Evolutionary conservation across 2,888 invertebrate genomes (phyloP).

Genomic region (Iselma pallidipennis): DNA sequence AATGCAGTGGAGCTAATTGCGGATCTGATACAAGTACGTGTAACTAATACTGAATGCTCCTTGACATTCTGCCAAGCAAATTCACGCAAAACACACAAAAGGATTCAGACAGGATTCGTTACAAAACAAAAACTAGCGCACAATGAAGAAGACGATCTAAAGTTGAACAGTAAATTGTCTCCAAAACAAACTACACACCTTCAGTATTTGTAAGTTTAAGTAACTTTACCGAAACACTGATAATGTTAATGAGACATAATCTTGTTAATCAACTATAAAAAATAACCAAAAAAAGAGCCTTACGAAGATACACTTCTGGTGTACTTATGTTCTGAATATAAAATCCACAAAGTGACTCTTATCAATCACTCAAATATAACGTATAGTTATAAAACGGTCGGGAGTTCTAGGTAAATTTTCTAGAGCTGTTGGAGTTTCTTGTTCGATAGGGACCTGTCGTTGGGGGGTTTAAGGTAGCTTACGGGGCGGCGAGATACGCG

Average conservation of each 20-base stretch:
- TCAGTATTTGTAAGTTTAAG: not conserved
- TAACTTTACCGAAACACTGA: no score
- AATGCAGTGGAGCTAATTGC: conserved; percentile 49
- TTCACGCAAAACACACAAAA: conserved; percentile 35
- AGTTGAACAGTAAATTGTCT: not conserved
- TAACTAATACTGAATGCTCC: conserved; percentile 42
- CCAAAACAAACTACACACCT: not conserved
- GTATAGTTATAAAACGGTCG: no score
- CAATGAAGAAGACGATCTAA: not conserved
- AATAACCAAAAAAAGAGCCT: not conserved
- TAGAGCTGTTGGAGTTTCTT: no score
- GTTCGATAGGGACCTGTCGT: no score
- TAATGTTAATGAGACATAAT: not conserved
- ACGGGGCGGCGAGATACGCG: no score
- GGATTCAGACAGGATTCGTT: conserved; percentile 28
- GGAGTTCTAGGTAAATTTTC: no score
- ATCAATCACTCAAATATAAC: no score
- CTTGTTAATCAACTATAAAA: no score
- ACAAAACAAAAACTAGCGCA: not conserved
- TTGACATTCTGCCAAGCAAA: conserved; percentile 33
- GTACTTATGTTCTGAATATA: no score
- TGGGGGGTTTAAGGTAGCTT: no score
- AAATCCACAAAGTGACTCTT: no score
- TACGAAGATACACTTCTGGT: no score
- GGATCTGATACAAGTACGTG: conserved; percentile 45